Evolutionary conservation across 2,888 invertebrate genomes (phyloP).

Genomic region (Exocentrus adspersus): DNA sequence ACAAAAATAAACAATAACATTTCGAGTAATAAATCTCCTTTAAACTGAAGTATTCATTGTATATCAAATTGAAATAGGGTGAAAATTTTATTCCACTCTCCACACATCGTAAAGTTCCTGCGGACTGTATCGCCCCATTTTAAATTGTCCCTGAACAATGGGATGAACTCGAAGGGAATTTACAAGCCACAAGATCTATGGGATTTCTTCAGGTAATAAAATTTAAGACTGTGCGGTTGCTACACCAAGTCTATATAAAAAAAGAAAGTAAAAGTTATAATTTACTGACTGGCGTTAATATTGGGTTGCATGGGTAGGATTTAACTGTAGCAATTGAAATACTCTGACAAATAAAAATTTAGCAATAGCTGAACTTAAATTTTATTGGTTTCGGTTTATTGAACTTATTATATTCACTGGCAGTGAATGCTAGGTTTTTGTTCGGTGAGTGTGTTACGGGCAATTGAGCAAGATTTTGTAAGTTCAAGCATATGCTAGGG

Average conservation of each 20-base stretch:
- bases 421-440: constrained; percentile 11
- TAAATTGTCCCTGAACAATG: constrained; percentile 52
- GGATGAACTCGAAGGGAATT: constrained; percentile 41
- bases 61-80: constrained; percentile 61
- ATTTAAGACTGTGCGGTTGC: constrained; percentile 11
- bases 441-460: constrained; percentile 11
- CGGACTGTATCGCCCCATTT: constrained; percentile 48
- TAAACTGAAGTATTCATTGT: constrained; percentile 44
- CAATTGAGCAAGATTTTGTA: constrained; percentile 14
- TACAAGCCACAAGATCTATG: constrained; percentile 48
- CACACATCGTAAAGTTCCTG: constrained; percentile 55
- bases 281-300: constrained; percentile 6
- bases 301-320: not conserved
- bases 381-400: constrained; percentile 11
- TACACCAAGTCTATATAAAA: constrained; percentile 28
- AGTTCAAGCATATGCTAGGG: not conserved
- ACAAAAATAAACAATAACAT: constrained; percentile 24
- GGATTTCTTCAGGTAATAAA: constrained; percentile 49
- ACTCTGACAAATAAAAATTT: constrained; percentile 4
- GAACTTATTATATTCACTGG: constrained; percentile 6
- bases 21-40: constrained; percentile 40
- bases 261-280: constrained; percentile 17
- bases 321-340: constrained; percentile 19
- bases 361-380: not conserved
- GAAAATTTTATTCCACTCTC: constrained; percentile 59